Base-by-base conservation (phyloP, 2,113 vertebrate species). In the Elanus axillaris region DNA sequence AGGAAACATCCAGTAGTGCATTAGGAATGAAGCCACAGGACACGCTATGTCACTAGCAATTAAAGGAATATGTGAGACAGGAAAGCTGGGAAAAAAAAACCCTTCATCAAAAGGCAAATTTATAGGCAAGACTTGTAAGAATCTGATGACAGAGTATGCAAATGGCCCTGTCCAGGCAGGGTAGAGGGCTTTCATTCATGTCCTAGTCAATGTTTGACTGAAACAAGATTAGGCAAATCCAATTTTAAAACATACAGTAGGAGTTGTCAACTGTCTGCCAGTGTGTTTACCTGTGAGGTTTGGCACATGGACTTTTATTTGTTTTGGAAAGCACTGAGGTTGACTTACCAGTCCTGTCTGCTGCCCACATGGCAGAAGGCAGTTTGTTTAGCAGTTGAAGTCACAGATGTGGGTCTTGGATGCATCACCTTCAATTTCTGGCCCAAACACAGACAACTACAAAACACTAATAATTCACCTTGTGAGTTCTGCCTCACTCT, bases 351-450 rank as follows among this genome's bases (percentile, higher is more conserved):
- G 55, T 36, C 38, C n/a, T 4, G 15, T 10, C 42, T 91, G 36
- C 58, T 74, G 68, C 50, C 58, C 38, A 58, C 31, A 25, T 0
- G 1, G 64, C 60, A 90, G 62, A 64, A 73, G 36, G 11, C 3
- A 8, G 47, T 27, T 90, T 40, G 36, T 67, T 89, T 68, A 75
- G 42, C 43, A 81, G 62, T 3, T 71, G 23, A 71, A 89, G 32
- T 72, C 71, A 42, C 29, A 71, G 32, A 78, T 0, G 0, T 6
- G 11, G 20, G 27, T 50, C 38, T 86, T 29, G 1, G 43, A 85
- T 86, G 59, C 42, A 63, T 22, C 36, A 53, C 23, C 53, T 77
- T 80, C 59, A 81, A 17, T 31, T 86, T 92, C 72, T 67, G 50
- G 22, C 26, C 16, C 32, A 25, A 16, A 42, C 9, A 40, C 10